These are phyloP conservation scores for Myopa tessellatipennis DNA, from an alignment of 2,888 invertebrate genomes.

Conservation along the genomic window DNA sequence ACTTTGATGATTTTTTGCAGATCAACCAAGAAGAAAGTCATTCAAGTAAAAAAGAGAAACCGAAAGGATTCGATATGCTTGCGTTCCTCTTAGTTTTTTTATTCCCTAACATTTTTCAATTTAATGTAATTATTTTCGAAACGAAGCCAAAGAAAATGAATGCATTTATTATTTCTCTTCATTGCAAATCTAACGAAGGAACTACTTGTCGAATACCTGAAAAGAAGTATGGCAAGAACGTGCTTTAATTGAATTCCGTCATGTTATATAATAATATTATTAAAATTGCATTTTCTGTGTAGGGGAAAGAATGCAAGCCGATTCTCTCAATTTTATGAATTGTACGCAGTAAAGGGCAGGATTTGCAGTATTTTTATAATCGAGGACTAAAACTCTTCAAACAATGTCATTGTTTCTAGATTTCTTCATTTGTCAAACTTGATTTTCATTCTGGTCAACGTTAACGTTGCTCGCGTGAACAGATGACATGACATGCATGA, in stretches of 20 bases:
- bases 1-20: background rate
- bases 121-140: background rate
- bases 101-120: background rate
- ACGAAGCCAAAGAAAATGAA: background rate
- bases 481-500: too few species aligned
- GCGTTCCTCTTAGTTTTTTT: slow-evolving; percentile 12
- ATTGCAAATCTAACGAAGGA: too few species aligned
- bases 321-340: background rate
- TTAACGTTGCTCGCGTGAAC: background rate
- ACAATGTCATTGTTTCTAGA: background rate
- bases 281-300: too few species aligned
- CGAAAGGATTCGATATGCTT: background rate
- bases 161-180: background rate
- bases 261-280: background rate
- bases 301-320: too few species aligned
- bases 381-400: background rate
- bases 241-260: slow-evolving; percentile 16
- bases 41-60: background rate
- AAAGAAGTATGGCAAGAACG: background rate
- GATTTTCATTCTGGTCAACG: slow-evolving; percentile 19
- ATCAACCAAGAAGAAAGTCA: background rate
- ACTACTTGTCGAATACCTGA: too few species aligned
- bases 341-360: background rate
- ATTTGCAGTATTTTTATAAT: too few species aligned
- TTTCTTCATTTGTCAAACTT: background rate